Conservation (phyloP, 1,140 invertebrate species). For the Aphelenchoides avenae region DNA sequence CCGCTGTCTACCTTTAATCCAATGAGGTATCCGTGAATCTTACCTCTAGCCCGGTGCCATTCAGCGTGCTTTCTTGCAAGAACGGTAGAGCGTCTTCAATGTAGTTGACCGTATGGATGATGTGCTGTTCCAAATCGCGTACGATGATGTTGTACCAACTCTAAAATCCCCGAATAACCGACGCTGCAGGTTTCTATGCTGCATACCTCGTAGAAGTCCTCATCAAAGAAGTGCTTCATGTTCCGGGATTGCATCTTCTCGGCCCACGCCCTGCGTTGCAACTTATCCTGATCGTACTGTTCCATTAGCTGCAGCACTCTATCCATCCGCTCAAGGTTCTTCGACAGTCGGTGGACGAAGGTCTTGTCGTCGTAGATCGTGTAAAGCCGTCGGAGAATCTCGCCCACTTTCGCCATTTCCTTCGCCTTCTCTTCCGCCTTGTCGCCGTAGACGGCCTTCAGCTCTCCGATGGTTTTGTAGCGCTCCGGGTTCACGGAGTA, state of each 20-base stretch:
- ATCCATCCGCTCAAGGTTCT: slow-evolving; percentile 49
- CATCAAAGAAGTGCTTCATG: slow-evolving; percentile 58
- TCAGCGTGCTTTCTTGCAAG: slow-evolving; percentile 15
- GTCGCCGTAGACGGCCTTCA: slow-evolving; percentile 49
- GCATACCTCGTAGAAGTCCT: slow-evolving; percentile 56
- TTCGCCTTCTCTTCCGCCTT: slow-evolving; percentile 33
- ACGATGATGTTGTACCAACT: slow-evolving; percentile 50
- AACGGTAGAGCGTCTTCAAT: slow-evolving; percentile 42
- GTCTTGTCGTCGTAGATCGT: slow-evolving; percentile 41
- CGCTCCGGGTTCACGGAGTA: slow-evolving; percentile 5
- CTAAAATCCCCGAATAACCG: slow-evolving; percentile 25
- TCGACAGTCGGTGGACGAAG: slow-evolving; percentile 33
- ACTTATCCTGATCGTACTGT: slow-evolving; percentile 47
- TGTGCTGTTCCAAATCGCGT: slow-evolving; percentile 49
- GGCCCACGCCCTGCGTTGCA: slow-evolving; percentile 52
- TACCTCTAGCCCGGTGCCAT: slow-evolving; percentile 42
- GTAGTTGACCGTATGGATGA: slow-evolving; percentile 47
- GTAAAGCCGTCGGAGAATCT: no score
- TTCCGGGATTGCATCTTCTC: slow-evolving; percentile 57
- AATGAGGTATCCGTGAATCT: no score
- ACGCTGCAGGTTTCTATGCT: not conserved
- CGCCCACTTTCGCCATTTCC: slow-evolving; percentile 27
- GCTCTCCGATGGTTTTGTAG: slow-evolving; percentile 49
- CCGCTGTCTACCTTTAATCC: no score
- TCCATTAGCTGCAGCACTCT: slow-evolving; percentile 46